A percentile compares a stretch with the other conserved stretches of the same genome.
phyloP scores from a whole-genome alignment of 2,113 vertebrate species.

The Phyllostomus hastatus region DNA sequence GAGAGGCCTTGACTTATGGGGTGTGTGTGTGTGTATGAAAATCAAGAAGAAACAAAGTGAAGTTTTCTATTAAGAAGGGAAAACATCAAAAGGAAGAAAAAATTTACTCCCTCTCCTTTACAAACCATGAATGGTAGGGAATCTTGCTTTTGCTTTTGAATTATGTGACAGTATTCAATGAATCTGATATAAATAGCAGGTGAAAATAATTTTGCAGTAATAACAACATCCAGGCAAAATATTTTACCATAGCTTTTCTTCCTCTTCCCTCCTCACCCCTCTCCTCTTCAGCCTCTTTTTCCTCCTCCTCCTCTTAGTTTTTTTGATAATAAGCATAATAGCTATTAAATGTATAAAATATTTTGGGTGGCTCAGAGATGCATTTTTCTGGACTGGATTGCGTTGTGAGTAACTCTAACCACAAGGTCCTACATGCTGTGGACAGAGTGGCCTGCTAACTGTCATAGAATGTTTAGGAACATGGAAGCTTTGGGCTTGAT shows the following conservation, averaged over 20 bases:
- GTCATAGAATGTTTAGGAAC: neutral
- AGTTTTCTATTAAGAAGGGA: neutral
- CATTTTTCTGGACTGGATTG: neutral
- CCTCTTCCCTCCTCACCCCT: too few species aligned
- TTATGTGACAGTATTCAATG: neutral
- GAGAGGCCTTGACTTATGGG: neutral
- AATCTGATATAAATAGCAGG: neutral
- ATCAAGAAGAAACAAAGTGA: neutral
- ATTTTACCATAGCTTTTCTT: neutral
- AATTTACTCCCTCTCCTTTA: neutral
- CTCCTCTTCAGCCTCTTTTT: rapidly evolving
- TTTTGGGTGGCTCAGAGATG: neutral
- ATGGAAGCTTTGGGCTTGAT: neutral
- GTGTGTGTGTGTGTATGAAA: neutral
- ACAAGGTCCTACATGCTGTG: neutral
- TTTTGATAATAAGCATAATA: neutral
- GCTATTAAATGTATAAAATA: neutral
- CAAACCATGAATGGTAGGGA: neutral
- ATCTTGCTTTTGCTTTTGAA: neutral
- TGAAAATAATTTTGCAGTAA: neutral
- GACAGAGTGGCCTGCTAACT: neutral
- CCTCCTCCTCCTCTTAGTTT: neutral
- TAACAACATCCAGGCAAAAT: neutral
- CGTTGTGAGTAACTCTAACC: neutral
- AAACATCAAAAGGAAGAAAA: neutral